Conservation (phyloP, 2,113 vertebrate genomes). For the Varanus komodoensis region DNA sequence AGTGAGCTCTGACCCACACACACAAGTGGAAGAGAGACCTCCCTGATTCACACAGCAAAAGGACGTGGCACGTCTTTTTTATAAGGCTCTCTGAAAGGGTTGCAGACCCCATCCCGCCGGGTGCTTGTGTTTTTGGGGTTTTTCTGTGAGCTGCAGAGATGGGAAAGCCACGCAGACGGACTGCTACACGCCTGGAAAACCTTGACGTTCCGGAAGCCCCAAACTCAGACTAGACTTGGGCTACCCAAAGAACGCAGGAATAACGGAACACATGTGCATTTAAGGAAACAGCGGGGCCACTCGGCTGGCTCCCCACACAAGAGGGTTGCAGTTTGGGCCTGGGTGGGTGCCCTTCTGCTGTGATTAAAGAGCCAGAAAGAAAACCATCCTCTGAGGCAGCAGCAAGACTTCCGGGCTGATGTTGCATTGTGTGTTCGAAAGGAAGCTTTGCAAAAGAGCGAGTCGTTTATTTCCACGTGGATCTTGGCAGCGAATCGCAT, state of each 20-base stretch:
- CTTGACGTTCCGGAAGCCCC: neutral
- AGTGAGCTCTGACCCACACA: neutral
- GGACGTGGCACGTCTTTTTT: neutral
- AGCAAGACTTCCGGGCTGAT: neutral
- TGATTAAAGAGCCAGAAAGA: neutral
- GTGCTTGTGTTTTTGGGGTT: neutral
- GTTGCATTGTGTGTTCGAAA: neutral
- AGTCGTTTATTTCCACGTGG: neutral
- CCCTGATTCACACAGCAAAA: neutral
- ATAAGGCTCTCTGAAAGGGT: neutral
- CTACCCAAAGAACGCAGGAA: neutral
- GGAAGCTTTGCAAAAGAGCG: neutral
- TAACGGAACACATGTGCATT: too few relatives aligned
- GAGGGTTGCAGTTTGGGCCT: neutral
- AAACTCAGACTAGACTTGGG: neutral
- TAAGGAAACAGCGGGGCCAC: neutral
- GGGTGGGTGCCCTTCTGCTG: neutral
- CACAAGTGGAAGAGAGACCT: neutral
- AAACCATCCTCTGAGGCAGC: neutral
- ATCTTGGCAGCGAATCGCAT: neutral
- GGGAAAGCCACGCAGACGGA: neutral
- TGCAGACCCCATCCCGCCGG: too few relatives aligned
- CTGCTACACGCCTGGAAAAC: neutral
- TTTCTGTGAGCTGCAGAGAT: neutral
- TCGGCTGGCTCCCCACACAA: neutral